phyloP scores from a whole-genome alignment of 1,140 invertebrate genomes.

The Muscidifurax raptorellus region DNA sequence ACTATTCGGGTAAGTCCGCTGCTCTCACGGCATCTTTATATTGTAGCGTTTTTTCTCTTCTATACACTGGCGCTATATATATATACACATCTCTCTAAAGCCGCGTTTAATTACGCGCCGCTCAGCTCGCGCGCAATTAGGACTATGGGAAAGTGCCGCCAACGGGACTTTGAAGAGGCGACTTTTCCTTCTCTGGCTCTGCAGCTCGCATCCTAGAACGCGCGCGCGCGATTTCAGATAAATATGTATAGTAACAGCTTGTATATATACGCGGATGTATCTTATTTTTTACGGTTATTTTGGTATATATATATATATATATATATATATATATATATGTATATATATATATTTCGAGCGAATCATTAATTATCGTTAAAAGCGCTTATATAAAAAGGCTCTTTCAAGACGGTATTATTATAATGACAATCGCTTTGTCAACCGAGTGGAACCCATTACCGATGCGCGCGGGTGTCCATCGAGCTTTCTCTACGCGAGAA shows the following conservation, averaged over 20 bases:
- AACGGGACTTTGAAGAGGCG: constrained; percentile 17
- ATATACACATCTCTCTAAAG: no score
- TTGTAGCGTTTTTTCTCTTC: neutral
- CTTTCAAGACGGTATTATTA: neutral
- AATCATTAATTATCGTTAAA: neutral
- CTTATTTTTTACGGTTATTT: no score
- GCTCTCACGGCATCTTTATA: neutral
- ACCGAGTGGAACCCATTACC: neutral
- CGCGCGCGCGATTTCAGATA: no score
- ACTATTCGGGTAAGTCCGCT: constrained; percentile 79
- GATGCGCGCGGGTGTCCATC: neutral
- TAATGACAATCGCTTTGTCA: neutral
- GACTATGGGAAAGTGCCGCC: constrained; percentile 10
- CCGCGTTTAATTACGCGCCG: neutral
- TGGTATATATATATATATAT: no score
- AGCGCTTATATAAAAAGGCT: neutral
- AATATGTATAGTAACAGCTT: no score
- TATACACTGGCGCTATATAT: neutral
- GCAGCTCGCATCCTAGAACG: neutral
- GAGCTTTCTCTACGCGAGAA: neutral
- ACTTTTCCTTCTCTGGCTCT: constrained; percentile 3
- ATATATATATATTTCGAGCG: no score
- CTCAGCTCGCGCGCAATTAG: neutral
- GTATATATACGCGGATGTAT: no score
- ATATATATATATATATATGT: no score